Percentiles rank a stretch among this genome's conserved stretches.
Conservation (phyloP, 2,113 vertebrate species). For the Corythoichthys intestinalis region DNA sequence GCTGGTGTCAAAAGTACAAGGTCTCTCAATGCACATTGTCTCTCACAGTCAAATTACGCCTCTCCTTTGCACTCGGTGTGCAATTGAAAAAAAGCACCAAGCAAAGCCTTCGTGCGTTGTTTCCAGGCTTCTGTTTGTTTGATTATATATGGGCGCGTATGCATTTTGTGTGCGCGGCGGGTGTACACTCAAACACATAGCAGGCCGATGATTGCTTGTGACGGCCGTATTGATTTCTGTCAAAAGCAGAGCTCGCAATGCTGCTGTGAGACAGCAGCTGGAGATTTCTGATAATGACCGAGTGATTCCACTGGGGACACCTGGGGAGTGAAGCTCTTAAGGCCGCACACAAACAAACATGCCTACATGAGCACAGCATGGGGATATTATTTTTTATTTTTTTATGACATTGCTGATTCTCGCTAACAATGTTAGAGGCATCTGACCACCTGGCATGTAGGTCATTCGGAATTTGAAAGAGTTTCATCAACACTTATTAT, state of each 20-base stretch:
- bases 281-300: constrained; percentile 51
- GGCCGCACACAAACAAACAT: constrained; percentile 15
- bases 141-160: constrained; percentile 24
- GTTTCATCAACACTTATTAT: too few relatives aligned
- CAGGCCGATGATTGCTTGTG: constrained; percentile 38
- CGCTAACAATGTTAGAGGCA: background rate
- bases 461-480: too few relatives aligned
- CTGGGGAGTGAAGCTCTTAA: constrained; percentile 29
- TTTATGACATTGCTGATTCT: constrained; percentile 1
- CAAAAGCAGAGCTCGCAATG: constrained; percentile 36
- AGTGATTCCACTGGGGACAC: constrained; percentile 36
- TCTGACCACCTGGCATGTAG: too few relatives aligned
- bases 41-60: constrained; percentile 57
- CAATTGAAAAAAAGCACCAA: constrained; percentile 50
- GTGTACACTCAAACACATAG: constrained; percentile 38
- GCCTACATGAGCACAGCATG: constrained; percentile 9
- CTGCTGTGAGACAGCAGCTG: constrained; percentile 42
- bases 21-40: constrained; percentile 50
- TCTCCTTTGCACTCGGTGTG: constrained; percentile 57
- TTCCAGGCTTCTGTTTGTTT: constrained; percentile 49
- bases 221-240: constrained; percentile 52
- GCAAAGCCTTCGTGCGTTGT: constrained; percentile 30
- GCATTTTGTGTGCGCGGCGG: constrained; percentile 33
- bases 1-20: constrained; percentile 64
- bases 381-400: constrained; percentile 5